Evolutionary conservation across 2,797 vertebrate species (phyloP), one percentile per base, ranked within the genome.

Genomic region (Danio aesculapii): DNA sequence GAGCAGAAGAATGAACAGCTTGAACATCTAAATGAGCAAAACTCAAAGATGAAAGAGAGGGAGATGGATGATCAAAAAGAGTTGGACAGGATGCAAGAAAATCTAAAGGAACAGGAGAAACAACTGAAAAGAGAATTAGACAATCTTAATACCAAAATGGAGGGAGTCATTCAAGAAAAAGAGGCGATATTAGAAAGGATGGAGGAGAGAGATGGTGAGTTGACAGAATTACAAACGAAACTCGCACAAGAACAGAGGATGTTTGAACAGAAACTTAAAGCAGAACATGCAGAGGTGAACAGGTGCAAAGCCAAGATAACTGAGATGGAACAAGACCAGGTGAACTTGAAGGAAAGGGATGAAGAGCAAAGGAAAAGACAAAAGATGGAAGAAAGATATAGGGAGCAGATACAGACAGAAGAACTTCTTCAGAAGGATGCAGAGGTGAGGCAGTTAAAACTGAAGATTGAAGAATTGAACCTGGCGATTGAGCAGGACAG

Each of bases 1-100:
- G 77, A 70, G 76, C 85, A 92, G 89, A 90, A 91, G 30, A 83
- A n/a, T 3, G 5, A 55, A 2, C 50, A 16, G 30, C 6, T 79
- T 59, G 12, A 61, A 47, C 61, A 73, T 19, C 8, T 63, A 62
- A 75, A 75, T 11, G 17, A 62, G 39, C 70, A 84, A 59, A 84
- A 71, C 64, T 49, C 53, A 13, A 7, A 67, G n/a, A 76, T 86
- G 11, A 74, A 69, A 61, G 59, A 70, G 17, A 75, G n/a, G 14
- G 61, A 78, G 41, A 19, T 63, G 9, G 73, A 86, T 19, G 58
- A 57, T 21, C 6, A n/a, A 61, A 73, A 46, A 66, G 58, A 68
- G 58, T 10, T 43, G 67, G 73, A 68, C 16, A 64, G 58, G 17
- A 67, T 63, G 11, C 68, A 74, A 52, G 43, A 12, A 19, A 74